A percentile compares a stretch with the other conserved stretches of the same genome.
phyloP scores from a whole-genome alignment of 2,888 invertebrate genomes.

The Onchidella celtica region DNA sequence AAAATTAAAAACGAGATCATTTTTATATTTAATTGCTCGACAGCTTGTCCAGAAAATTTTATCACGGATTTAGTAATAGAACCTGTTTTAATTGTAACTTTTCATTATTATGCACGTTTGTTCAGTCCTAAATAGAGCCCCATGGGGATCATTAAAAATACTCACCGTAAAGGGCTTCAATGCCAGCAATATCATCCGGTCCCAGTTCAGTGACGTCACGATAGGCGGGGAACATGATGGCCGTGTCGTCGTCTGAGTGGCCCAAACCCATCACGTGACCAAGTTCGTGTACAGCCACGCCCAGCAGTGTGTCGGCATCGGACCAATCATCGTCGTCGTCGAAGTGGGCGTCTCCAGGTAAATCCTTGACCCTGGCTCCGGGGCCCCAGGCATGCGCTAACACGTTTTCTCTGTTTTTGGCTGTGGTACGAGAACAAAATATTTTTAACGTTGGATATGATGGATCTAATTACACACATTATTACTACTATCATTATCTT shows the following conservation, averaged over 20 bases:
- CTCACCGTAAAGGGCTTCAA: constrained; percentile 75
- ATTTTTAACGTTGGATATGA: neutral
- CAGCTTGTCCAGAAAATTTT: no score
- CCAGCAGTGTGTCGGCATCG: constrained; percentile 63
- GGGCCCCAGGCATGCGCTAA: constrained; percentile 75
- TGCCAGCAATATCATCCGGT: constrained; percentile 73
- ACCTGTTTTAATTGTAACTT: no score
- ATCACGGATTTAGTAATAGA: no score
- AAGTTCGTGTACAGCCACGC: constrained; percentile 78
- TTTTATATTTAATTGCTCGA: no score
- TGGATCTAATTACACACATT: neutral
- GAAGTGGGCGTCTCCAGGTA: constrained; percentile 75
- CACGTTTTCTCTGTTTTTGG: neutral
- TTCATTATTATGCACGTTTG: no score
- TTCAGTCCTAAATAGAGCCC: no score
- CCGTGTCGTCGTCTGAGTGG: constrained; percentile 69
- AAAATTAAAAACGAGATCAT: no score
- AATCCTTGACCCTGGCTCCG: constrained; percentile 52
- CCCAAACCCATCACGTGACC: constrained; percentile 78
- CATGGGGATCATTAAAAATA: no score
- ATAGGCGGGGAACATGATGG: constrained; percentile 77
- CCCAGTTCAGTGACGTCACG: constrained; percentile 61
- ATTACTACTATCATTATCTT: neutral
- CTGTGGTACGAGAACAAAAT: neutral
- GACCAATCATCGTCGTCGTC: constrained; percentile 78